Evolutionary conservation across 64 coral and sea anemone genomes (phyloP).

Genomic region (Pachyseris speciosa): DNA sequence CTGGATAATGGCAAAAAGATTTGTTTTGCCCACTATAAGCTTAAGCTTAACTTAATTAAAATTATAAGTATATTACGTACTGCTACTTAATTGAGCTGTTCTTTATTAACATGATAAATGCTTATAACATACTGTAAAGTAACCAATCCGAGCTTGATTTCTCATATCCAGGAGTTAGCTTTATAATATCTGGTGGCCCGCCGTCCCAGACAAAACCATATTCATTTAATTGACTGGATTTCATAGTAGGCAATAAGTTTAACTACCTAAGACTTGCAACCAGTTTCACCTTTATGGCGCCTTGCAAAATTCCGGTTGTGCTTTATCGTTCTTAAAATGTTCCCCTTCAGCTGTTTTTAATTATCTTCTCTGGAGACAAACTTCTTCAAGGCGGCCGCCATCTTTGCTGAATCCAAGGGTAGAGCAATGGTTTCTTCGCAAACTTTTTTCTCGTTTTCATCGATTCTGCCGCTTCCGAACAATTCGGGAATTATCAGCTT

Average conservation of each 20-base stretch:
- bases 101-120: background rate
- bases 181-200: background rate
- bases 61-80: background rate
- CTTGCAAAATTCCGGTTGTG: background rate
- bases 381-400: conserved; percentile 9
- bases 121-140: background rate
- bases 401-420: conserved; percentile 8
- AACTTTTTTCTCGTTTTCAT: background rate
- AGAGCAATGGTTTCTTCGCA: background rate
- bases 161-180: background rate
- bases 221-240: background rate
- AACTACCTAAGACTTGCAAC: background rate
- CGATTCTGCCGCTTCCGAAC: background rate
- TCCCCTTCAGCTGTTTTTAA: background rate
- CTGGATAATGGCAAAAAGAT: too few species aligned
- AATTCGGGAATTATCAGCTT: background rate
- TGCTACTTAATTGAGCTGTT: background rate
- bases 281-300: background rate
- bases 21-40: background rate
- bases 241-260: background rate
- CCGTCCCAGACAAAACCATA: background rate
- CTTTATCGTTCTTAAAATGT: background rate
- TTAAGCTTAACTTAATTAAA: too few species aligned
- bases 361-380: background rate
- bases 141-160: background rate